Evolutionary conservation across 2,888 invertebrate species (phyloP), one percentile per base, ranked within the genome.

Genomic region (Flexamia atlantica): DNA sequence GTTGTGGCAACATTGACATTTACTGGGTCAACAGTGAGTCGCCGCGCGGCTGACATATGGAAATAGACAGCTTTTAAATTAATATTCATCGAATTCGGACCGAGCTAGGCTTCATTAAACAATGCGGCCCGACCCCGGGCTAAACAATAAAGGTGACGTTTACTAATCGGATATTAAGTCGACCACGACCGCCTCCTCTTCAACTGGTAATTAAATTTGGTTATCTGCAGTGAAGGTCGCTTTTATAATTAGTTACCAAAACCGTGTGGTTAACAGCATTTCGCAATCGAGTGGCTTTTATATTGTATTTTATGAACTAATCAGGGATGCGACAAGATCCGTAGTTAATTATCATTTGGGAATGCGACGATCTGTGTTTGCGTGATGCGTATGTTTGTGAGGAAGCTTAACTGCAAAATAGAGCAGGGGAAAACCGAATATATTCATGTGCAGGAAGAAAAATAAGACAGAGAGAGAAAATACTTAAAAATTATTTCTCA

Each of bases 101-200:
- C 64, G 25, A 20, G 23, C 64, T 17, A 30, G 64, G 30, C 28
- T 64, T 64, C 64, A 64, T 64, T 64, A 64, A 64, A 64, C 64
- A 64, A 64, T 64, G 64, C 28, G 25, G 64, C 14, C 30, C 30
- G 64, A 64, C 36, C 36, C 72, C 40, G 36, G 46, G 74, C 74
- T 2, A 76, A 20, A 76, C 74, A 76, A 76, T 76, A 46, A 46
- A 76, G 28, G 74, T 76, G 74, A 76, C 74, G 40, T 76, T 76
- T 76, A 76, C 74, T 76, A 76, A 76, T 76, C 74, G 74, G 28
- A 46, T 46, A 76, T 76, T 76, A 76, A 76, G 74, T 46, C 74
- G 46, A 28, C 10, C n/a, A 9, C 42, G 40, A 28, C 25, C 74
- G n/a, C 40, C 36, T 28, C n/a, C 46, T n/a, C 28, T 40, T 20